These are phyloP conservation scores for Ivindomyrus marchei DNA, from an alignment of 2,113 vertebrate species.

Conservation along the genomic window DNA sequence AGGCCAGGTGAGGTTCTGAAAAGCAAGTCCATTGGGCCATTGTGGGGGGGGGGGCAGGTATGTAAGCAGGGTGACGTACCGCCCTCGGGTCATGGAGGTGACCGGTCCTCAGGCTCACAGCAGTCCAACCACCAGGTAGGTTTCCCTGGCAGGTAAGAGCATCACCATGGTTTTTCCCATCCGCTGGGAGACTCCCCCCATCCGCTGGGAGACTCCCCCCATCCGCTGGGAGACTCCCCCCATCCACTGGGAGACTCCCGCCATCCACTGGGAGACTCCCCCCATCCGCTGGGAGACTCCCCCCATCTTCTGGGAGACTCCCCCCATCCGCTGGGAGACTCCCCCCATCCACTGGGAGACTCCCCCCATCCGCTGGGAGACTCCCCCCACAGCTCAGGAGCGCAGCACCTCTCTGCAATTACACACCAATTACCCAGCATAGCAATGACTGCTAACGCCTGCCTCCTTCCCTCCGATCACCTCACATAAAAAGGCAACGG, in stretches of 20 bases:
- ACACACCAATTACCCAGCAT: slow-evolving; percentile 53
- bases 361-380: neutral
- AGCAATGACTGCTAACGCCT: slow-evolving; percentile 52
- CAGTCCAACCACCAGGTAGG: neutral
- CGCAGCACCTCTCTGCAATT: slow-evolving; percentile 47
- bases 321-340: too few relatives aligned
- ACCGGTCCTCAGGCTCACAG: neutral
- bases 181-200: too few relatives aligned
- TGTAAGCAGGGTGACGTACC: neutral
- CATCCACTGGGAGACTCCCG: neutral
- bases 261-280: neutral
- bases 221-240: neutral
- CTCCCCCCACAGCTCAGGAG: slow-evolving; percentile 26
- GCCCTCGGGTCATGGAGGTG: neutral
- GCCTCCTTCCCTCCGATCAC: neutral
- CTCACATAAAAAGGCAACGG: neutral
- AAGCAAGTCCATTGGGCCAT: neutral
- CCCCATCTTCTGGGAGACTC: too few relatives aligned
- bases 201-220: too few relatives aligned
- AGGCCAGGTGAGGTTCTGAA: neutral
- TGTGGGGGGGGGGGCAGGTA: neutral
- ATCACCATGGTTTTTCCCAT: neutral
- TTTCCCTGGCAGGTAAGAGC: neutral
- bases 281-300: too few relatives aligned
- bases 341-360: too few relatives aligned